These are phyloP conservation scores for Actias luna DNA, from an alignment of 2,888 invertebrate genomes.

Conservation along the genomic window DNA sequence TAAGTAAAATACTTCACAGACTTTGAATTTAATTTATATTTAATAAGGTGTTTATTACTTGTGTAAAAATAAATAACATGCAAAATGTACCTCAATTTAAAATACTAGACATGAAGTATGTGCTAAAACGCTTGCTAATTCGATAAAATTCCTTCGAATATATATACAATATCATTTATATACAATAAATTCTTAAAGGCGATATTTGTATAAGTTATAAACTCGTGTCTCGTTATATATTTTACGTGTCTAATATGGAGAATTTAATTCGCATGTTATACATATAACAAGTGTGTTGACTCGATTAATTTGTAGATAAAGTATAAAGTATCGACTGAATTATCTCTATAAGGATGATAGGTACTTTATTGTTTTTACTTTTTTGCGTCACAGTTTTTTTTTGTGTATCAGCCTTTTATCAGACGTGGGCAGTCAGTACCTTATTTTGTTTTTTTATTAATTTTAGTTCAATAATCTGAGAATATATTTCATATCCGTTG, in stretches of 20 bases:
- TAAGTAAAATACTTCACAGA: not conserved
- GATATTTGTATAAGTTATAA: constrained; percentile 5
- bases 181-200: not conserved
- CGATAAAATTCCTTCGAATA: constrained; percentile 2
- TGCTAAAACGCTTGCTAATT: constrained; percentile 9
- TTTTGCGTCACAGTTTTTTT: too few species aligned
- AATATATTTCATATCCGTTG: too few species aligned
- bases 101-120: constrained; percentile 5
- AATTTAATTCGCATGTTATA: constrained; percentile 4
- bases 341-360: too few species aligned
- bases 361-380: too few species aligned
- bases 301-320: not conserved
- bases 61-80: not conserved
- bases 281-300: not conserved
- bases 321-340: not conserved
- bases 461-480: too few species aligned
- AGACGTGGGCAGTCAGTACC: not conserved
- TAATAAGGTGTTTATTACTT: not conserved
- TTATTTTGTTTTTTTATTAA: not conserved
- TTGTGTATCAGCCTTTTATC: not conserved
- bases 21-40: not conserved
- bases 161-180: not conserved
- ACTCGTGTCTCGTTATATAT: not conserved
- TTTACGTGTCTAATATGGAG: not conserved
- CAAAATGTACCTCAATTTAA: constrained; percentile 1